Evolutionary conservation across 2,797 vertebrate genomes (phyloP), one percentile per base, ranked within the genome.

Genomic region (Poliocrania exsul): DNA sequence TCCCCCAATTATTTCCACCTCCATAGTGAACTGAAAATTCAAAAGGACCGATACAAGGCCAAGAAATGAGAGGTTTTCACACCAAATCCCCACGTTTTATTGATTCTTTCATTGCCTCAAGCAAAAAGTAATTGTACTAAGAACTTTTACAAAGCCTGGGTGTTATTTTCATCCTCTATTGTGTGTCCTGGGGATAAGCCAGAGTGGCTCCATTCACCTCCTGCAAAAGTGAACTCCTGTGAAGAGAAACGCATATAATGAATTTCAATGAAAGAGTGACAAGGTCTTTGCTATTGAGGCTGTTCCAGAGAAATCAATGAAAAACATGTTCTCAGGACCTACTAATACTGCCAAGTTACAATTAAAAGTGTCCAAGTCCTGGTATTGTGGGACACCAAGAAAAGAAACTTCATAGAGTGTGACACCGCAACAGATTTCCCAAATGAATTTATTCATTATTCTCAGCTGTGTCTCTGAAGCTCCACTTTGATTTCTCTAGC

Each of bases 51-150:
- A 73, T 29, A 40, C 9, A 60, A 60, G 44, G 23, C 42, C 35
- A 74, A 60, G 25, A 62, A 83, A 73, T 33, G 13, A 25, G 61
- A 74, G 11, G 3, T 71, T 92, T 93, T 88, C 33, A 54, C 38
- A 23, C 25, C 40, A 73, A 49, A 47, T 73, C 15, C 17, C 46
- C 44, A 64, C 0, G 0, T 58, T 74, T 60, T 82, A 91, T 92
- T 51, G 92, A 88, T 93, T 81, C 82, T 92, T 84, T 24, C 14
- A 26, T 92, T 86, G 73, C 70, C 49, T 90, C 61, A 50, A 81
- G 88, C 40, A 71, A 86, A 67, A 88, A 60, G 14, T 74, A 84
- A 88, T 92, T 88, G 72, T 38, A 83, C 33, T 86, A n/a, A 79
- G 61, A 92, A 79, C 28, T 79, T 57, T 29, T 81, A 18, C 0